phyloP scores from a whole-genome alignment of 1,140 invertebrate species.

The Pogonognathellus flavescens region DNA sequence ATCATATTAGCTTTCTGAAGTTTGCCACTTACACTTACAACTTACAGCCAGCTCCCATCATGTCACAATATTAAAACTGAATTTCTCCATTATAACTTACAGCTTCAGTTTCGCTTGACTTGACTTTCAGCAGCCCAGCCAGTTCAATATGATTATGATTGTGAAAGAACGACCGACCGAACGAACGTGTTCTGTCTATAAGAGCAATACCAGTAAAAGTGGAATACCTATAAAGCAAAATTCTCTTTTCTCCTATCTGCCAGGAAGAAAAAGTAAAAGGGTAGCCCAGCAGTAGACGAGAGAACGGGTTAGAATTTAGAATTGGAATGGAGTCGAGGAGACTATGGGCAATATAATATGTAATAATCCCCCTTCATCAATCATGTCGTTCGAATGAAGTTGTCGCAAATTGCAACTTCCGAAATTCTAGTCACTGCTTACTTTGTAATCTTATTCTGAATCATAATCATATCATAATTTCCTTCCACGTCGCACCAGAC shows the following conservation, averaged over 20 bases:
- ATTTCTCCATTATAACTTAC: conserved; percentile 45
- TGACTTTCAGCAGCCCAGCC: no score
- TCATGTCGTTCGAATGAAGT: conserved; percentile 40
- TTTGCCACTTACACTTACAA: conserved; percentile 44
- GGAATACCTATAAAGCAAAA: no score
- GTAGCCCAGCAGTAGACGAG: not conserved
- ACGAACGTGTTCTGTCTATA: no score
- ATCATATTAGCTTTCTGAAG: conserved; percentile 8
- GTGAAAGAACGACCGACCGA: no score
- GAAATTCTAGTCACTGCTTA: conserved; percentile 39
- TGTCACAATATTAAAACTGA: conserved; percentile 50
- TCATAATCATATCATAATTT: conserved; percentile 45
- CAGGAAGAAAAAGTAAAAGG: not conserved
- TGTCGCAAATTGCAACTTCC: conserved; percentile 46
- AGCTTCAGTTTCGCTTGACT: not conserved
- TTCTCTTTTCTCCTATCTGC: not conserved
- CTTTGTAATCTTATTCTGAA: conserved; percentile 49
- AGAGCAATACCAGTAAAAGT: no score
- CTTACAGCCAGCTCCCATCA: conserved; percentile 37
- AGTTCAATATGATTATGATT: no score
- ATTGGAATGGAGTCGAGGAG: not conserved
- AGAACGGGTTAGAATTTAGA: not conserved
- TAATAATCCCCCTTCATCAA: conserved; percentile 46
- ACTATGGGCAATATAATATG: conserved; percentile 42
- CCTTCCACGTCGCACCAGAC: not conserved